These are phyloP conservation scores for Channa maculata DNA, from an alignment of 2,113 vertebrate species.

Conservation along the genomic window DNA sequence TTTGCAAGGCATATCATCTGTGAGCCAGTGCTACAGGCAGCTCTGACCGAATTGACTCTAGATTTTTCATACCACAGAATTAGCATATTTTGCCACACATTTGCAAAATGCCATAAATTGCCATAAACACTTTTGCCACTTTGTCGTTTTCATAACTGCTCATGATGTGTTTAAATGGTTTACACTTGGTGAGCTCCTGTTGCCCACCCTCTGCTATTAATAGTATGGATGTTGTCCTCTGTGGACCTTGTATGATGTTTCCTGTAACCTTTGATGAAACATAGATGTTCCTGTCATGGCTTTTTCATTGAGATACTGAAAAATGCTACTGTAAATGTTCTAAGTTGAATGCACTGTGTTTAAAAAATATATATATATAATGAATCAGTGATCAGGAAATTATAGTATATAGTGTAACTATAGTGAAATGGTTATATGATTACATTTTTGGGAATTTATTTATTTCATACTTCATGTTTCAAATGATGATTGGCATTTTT, in stretches of 20 bases:
- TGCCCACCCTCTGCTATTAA: conserved; percentile 77
- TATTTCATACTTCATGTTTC: conserved; percentile 80
- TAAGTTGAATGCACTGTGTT: conserved; percentile 83
- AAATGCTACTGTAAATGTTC: conserved; percentile 83
- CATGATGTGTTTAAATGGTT: conserved; percentile 78
- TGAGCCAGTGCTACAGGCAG: conserved; percentile 66
- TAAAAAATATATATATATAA: conserved; percentile 57
- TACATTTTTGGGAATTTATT: conserved; percentile 76
- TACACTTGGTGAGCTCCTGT: conserved; percentile 76
- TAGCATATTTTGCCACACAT: conserved; percentile 56
- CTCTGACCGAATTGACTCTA: conserved; percentile 48
- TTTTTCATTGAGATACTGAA: conserved; percentile 82
- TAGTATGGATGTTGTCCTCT: conserved; percentile 82
- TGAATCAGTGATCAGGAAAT: conserved; percentile 76
- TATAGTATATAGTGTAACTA: conserved; percentile 81
- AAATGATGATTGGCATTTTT: conserved; percentile 81
- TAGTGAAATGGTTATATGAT: conserved; percentile 83
- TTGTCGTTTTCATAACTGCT: conserved; percentile 67
- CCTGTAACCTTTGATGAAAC: conserved; percentile 76
- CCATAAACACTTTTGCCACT: conserved; percentile 54
- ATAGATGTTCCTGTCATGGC: conserved; percentile 80
- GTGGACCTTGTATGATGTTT: conserved; percentile 79
- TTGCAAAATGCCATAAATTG: conserved; percentile 64
- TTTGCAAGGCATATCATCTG: conserved; percentile 49
- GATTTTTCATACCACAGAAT: conserved; percentile 59